Percentiles rank a stretch among this genome's conserved stretches.
Conservation (phyloP, 2,888 invertebrate species). For the Hedychridium roseum region DNA sequence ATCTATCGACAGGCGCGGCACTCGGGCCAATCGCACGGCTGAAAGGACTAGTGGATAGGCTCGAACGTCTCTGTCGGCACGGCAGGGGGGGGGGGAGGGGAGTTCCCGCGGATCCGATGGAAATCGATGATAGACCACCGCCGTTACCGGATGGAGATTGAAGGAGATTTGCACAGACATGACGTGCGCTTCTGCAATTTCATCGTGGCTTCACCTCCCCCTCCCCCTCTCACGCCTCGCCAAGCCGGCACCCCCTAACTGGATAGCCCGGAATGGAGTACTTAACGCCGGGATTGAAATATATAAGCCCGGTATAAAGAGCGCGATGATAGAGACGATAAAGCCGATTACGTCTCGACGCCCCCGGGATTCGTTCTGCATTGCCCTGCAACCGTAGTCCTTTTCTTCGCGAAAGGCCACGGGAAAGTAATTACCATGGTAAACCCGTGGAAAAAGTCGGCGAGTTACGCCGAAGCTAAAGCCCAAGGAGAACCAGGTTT, state of each 20-base stretch:
- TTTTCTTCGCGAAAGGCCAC: no score
- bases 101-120: constrained; percentile 23
- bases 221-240: no score
- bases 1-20: constrained; percentile 43
- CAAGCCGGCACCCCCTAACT: no score
- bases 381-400: no score
- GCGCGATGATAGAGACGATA: constrained; percentile 21
- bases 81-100: neutral
- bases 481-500: no score
- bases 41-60: constrained; percentile 23
- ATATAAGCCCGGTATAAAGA: constrained; percentile 23
- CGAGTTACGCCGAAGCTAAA: no score
- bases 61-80: constrained; percentile 24
- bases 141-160: neutral
- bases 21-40: constrained; percentile 34
- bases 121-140: constrained; percentile 35
- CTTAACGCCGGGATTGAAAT: constrained; percentile 36
- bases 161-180: constrained; percentile 25
- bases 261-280: constrained; percentile 33
- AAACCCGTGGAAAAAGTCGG: no score
- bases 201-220: no score
- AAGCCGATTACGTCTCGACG: constrained; percentile 17
- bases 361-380: no score
- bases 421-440: no score
- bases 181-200: constrained; percentile 32